A percentile compares a stretch with the other conserved stretches of the same genome.
phyloP scores from a whole-genome alignment of 2,888 invertebrate species.

The Eristalinus sepulchralis region DNA sequence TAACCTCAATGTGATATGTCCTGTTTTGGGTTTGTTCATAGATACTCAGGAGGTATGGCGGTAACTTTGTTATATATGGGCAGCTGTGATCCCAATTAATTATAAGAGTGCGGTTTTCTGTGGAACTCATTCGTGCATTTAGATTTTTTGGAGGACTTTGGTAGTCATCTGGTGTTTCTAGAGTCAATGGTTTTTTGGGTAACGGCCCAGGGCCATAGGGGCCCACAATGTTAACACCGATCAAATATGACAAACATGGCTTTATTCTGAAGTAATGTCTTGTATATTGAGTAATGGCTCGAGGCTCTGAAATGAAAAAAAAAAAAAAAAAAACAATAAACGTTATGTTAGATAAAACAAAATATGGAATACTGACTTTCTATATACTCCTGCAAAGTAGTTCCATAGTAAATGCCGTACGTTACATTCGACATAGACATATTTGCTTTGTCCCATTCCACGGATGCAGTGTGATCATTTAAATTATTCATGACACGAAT shows the following conservation, averaged over 20 bases:
- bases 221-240: conserved; percentile 86
- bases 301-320: conserved; percentile 79
- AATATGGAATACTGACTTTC: conserved; percentile 82
- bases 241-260: conserved; percentile 88
- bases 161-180: conserved; percentile 85
- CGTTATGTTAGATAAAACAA: not conserved
- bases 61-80: conserved; percentile 76
- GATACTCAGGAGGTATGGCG: conserved; percentile 81
- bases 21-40: conserved; percentile 81
- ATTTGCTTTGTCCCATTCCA: conserved; percentile 86
- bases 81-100: conserved; percentile 89
- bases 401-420: conserved; percentile 89
- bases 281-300: conserved; percentile 82
- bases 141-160: conserved; percentile 87
- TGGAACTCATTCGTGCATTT: conserved; percentile 79
- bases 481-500: conserved; percentile 79
- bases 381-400: conserved; percentile 83
- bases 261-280: conserved; percentile 84
- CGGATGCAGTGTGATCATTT: not conserved
- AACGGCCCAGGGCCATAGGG: conserved; percentile 87
- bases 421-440: conserved; percentile 77
- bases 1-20: conserved; percentile 68
- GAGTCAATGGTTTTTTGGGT: conserved; percentile 81
- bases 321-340: not conserved
- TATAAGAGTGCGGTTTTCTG: conserved; percentile 81